Percentiles rank a stretch among this genome's conserved stretches.
Evolutionary conservation across 2,797 vertebrate genomes (phyloP).

Genomic region (Mionectes olivaceus): DNA sequence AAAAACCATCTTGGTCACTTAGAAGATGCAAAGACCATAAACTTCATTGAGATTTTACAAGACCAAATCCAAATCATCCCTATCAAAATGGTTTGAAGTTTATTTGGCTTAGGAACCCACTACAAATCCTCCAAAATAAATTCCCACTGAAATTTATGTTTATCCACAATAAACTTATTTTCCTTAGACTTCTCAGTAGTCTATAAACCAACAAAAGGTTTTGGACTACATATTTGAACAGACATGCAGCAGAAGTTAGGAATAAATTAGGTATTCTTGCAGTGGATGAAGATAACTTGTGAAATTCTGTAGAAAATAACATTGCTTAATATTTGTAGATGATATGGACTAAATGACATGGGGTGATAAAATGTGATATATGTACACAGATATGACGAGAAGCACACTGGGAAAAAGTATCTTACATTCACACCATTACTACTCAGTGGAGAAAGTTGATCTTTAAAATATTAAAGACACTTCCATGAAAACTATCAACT

Average conservation of each 20-base stretch:
- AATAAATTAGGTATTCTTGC: not conserved
- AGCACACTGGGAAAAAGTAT: not conserved
- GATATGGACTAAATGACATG: not conserved
- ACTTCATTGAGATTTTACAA: not conserved
- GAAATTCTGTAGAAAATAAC: not conserved
- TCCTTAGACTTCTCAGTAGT: not conserved
- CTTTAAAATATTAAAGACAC: not conserved
- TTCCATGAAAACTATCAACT: not conserved
- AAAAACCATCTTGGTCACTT: not conserved
- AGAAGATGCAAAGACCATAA: conserved; percentile 5
- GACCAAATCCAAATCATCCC: not conserved
- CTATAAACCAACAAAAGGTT: not conserved
- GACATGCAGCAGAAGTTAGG: not conserved
- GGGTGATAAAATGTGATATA: not conserved
- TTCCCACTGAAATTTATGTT: not conserved
- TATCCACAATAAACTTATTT: not conserved
- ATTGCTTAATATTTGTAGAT: not conserved
- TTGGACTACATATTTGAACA: not conserved
- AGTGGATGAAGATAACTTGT: not conserved
- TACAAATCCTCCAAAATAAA: not conserved
- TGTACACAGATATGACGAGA: not conserved
- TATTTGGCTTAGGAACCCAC: not conserved
- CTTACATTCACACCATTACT: not conserved
- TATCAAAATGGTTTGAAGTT: not conserved
- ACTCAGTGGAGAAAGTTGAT: not conserved